These are phyloP conservation scores for Nebria ingens DNA, from an alignment of 1,140 invertebrate species.

Conservation along the genomic window DNA sequence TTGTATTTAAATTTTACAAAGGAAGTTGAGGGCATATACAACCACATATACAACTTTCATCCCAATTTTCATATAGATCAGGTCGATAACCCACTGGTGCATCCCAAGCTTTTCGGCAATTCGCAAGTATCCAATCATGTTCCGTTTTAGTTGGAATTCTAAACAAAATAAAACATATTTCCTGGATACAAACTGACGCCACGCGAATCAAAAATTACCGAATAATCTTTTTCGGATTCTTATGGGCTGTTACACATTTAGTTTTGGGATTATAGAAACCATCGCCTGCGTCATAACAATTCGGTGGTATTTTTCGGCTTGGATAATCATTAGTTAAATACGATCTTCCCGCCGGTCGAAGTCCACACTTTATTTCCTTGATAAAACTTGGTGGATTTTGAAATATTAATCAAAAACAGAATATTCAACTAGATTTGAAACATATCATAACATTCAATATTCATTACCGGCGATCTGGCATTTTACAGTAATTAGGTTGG, in stretches of 20 bases:
- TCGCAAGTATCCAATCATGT: constrained; percentile 40
- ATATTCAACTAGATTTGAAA: constrained; percentile 8
- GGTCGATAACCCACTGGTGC: constrained; percentile 35
- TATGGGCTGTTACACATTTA: constrained; percentile 29
- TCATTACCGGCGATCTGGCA: constrained; percentile 42
- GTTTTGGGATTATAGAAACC: constrained; percentile 39
- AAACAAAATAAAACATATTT: constrained; percentile 9
- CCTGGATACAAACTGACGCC: too few species aligned
- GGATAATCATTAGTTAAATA: constrained; percentile 34
- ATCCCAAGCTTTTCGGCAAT: constrained; percentile 39
- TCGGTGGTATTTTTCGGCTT: constrained; percentile 30
- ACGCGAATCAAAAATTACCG: constrained; percentile 11
- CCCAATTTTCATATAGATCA: constrained; percentile 42
- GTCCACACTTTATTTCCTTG: constrained; percentile 30
- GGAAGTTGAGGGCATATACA: background rate
- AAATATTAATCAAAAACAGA: too few species aligned
- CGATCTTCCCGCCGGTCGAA: constrained; percentile 35
- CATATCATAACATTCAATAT: constrained; percentile 16
- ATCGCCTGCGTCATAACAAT: constrained; percentile 39
- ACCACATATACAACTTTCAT: constrained; percentile 17
- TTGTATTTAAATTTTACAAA: too few species aligned
- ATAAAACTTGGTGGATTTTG: too few species aligned
- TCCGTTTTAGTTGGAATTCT: constrained; percentile 31
- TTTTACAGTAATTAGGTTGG: constrained; percentile 35
- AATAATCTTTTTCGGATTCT: constrained; percentile 26